Base-by-base conservation (phyloP, 2,113 vertebrate species). In the Amblyopsis rosae region DNA sequence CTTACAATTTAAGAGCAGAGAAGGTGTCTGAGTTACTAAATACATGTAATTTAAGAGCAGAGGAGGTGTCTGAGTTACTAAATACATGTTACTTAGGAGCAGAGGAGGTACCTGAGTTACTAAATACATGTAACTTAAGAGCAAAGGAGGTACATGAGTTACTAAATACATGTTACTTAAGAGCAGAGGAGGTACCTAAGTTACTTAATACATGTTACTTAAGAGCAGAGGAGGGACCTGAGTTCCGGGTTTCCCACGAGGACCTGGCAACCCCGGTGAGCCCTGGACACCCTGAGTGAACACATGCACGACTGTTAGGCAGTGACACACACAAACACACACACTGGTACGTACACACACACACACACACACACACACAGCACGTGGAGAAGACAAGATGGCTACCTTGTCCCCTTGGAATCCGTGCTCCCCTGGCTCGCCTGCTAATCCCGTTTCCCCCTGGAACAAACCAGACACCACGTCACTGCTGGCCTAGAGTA, bases 351-450 rank as follows among this genome's bases (percentile, higher is more conserved):
- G 62, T 35, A 9, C n/a, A 33, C 7, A 12, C 35, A 11, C 46
- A 19, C 51, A 51, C 9, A n/a, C n/a, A 48, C 35, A n/a, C 6
- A 60, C 26, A 58, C 4, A 62, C 1, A 50, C 3, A 46, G 49
- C 73, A n/a, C 12, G 0, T 55, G 35, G 4, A 33, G 11, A 3
- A n/a, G 54, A 54, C 13, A 9, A 16, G 45, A 10, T 13, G 57
- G 16, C 57, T 91, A 98, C 97, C 95, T 98, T 98, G 91, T 99
- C 98, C 75, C 98, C 98, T 93, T 95, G 94, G 92, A 95, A 98
- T 86, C 98, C 98, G 0, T 82, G 35, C 66, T 98, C 96, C 87
- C 98, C 98, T 1, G 90, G 94, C 79, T 96, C 93, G 83, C 98
- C 98, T 53, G 95, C 90, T 77, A 94, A 80, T 74, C 98, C 98